Percentiles rank a stretch among this genome's conserved stretches.
Evolutionary conservation across 2,113 vertebrate species (phyloP).

Genomic region (Rhynchopsitta pachyrhyncha): DNA sequence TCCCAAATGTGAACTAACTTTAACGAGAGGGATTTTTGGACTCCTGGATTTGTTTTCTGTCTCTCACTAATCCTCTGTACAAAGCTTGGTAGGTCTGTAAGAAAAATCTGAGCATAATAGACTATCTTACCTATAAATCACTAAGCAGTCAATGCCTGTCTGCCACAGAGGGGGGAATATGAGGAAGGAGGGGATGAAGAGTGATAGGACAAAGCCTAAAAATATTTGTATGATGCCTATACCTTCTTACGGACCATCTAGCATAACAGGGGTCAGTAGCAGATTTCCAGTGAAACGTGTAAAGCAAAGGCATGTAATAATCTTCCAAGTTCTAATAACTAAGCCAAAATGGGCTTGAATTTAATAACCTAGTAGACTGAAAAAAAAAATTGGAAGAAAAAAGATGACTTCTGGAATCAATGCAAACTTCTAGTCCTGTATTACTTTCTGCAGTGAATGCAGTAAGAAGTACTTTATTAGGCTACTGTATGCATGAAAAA

Average conservation of each 20-base stretch:
- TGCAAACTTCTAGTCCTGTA: neutral
- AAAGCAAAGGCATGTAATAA: neutral
- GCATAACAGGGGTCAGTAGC: neutral
- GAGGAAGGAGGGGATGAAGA: neutral
- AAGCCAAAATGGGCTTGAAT: neutral
- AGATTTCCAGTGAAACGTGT: neutral
- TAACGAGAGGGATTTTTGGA: neutral
- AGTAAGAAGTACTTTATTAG: neutral
- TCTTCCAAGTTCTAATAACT: neutral
- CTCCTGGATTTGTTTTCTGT: neutral
- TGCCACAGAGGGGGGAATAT: neutral
- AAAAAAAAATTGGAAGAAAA: neutral
- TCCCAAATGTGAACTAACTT: neutral
- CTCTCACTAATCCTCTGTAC: neutral
- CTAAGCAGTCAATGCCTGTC: neutral
- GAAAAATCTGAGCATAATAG: neutral
- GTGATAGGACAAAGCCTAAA: neutral
- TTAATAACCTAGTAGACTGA: neutral
- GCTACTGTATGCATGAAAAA: neutral
- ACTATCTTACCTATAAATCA: neutral
- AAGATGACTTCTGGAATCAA: neutral
- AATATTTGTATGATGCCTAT: neutral
- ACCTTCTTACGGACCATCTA: neutral
- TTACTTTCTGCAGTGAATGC: neutral
- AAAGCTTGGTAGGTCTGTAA: neutral